Percentiles rank a stretch among this genome's conserved stretches.
Conservation (phyloP, 1,140 invertebrate species). For the Drosophila nasuta region DNA sequence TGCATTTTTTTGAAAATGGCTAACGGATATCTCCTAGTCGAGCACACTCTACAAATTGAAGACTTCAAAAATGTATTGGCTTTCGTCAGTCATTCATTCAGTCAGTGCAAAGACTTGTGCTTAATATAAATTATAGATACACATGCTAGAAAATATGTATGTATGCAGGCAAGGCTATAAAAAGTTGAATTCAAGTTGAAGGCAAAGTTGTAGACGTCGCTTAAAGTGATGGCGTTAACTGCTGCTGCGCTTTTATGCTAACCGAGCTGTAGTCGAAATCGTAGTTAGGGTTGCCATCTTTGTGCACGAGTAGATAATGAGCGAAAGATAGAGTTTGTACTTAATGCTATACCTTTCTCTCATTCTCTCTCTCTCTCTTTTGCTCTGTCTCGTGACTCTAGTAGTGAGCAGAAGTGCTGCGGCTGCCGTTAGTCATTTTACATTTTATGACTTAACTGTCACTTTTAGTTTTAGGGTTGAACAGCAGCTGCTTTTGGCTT, state of each 20-base stretch:
- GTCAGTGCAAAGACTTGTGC: no score
- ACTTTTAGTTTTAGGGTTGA: conserved; percentile 34
- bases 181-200: background rate
- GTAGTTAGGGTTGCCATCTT: background rate
- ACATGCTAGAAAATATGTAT: background rate
- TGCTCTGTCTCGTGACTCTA: background rate
- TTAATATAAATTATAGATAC: background rate
- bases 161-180: background rate
- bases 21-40: no score
- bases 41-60: no score
- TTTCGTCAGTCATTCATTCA: no score
- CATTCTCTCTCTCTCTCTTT: background rate
- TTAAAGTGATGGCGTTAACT: background rate
- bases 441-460: conserved; percentile 53
- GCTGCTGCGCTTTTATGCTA: background rate
- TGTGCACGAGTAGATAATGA: conserved; percentile 22
- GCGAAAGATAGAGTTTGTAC: conserved; percentile 33
- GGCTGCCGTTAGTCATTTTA: conserved; percentile 33
- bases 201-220: background rate
- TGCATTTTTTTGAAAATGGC: no score
- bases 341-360: background rate
- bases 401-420: background rate
- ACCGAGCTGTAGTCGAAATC: background rate
- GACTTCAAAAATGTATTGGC: no score
- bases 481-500: conserved; percentile 21